phyloP scores from a whole-genome alignment of 2,888 invertebrate species.

The Heliconius cydno region DNA sequence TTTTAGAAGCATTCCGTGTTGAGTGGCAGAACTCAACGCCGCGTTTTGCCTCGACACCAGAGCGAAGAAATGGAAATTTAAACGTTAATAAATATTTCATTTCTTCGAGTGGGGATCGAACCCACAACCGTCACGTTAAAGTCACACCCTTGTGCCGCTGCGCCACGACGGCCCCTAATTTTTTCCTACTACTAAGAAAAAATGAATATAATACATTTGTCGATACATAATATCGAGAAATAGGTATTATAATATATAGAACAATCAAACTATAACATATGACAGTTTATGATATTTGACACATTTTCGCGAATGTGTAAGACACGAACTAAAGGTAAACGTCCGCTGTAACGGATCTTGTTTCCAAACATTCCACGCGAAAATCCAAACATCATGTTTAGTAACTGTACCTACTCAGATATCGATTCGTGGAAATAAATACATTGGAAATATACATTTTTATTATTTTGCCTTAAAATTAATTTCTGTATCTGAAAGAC shows the following conservation, averaged over 20 bases:
- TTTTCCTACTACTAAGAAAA: neutral
- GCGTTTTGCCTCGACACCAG: too few species aligned
- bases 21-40: too few species aligned
- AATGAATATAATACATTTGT: neutral
- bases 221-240: neutral
- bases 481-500: neutral
- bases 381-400: slow-evolving; percentile 27
- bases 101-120: too few species aligned
- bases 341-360: slow-evolving; percentile 57
- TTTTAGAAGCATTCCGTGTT: too few species aligned
- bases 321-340: slow-evolving; percentile 64
- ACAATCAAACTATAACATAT: neutral
- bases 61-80: too few species aligned
- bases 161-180: too few species aligned
- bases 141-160: too few species aligned
- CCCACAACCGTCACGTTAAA: too few species aligned
- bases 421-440: neutral
- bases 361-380: slow-evolving; percentile 46
- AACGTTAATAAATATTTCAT: too few species aligned
- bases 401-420: neutral
- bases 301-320: slow-evolving; percentile 53
- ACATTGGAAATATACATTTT: neutral
- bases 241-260: neutral
- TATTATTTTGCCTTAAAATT: neutral
- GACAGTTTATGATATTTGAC: slow-evolving; percentile 29